Evolutionary conservation across 2,797 vertebrate species (phyloP), one percentile per base, ranked within the genome.

Genomic region (Xyrichtys novacula): DNA sequence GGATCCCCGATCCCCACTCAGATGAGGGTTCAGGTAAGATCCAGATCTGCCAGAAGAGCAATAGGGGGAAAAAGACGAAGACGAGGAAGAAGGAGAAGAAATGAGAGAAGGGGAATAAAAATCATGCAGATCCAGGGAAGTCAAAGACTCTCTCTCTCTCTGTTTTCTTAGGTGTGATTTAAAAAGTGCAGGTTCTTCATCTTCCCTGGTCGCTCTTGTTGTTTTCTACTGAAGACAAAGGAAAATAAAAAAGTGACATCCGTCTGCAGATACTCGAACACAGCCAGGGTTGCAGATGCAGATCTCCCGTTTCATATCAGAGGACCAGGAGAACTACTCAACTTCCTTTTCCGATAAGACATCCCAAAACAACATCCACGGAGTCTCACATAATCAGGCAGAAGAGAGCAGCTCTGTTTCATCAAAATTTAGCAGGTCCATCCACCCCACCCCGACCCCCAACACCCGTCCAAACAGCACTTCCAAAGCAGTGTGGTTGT

Each of bases 151-250:
- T 3, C 62, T 69, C 57, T 50, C 20, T 53, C 53, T 58, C 5
- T 65, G 34, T 72, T 39, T 53, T 58, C 67, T 90, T 89, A 91
- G 60, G 91, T 92, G 81, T 73, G 90, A 83, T 90, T 91, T 65
- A 88, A 79, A 91, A 92, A 92, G 91, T 92, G 61, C n/a, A 74
- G 78, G 75, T 78, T 77, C 86, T 79, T 89, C 93, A 92, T 94
- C 73, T 49, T 89, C 68, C 59, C 71, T 46, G 71, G 32, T 12
- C 14, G 32, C 32, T 34, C 32, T 52, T 67, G 79, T 64, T 61
- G 75, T 16, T 71, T 64, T 70, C 71, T 61, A 42, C 20, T 61
- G 44, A 29, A 20, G 25, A 43, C 17, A 26, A 36, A 40, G 8
- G 3, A 64, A 12, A 34, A 32, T 3, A 2, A 34, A 34, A 34